Evolutionary conservation across 2,113 vertebrate genomes (phyloP).

Genomic region (Aspiorhynchus laticeps): DNA sequence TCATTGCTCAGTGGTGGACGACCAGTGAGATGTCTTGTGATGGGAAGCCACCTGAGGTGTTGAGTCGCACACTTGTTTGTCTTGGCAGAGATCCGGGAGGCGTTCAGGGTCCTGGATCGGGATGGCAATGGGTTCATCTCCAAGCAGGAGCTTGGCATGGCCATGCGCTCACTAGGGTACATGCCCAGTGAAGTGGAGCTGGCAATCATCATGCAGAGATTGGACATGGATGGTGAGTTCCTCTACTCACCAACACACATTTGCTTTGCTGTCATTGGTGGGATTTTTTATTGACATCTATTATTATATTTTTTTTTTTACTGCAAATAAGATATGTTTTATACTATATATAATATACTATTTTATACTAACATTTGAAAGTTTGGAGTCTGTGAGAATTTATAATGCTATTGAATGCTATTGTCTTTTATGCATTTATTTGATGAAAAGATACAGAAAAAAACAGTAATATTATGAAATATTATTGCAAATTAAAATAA

Average conservation of each 20-base stretch:
- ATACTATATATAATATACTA: too few relatives aligned
- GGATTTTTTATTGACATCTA: neutral
- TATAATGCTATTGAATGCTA: neutral
- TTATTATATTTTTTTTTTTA: neutral
- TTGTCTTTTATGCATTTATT: neutral
- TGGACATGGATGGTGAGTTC: conserved; percentile 97
- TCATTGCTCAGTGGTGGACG: conserved; percentile 46
- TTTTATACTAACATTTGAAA: too few relatives aligned
- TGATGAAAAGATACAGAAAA: neutral
- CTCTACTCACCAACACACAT: conserved; percentile 55
- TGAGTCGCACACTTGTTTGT: conserved; percentile 62
- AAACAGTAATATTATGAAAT: neutral
- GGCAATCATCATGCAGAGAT: conserved; percentile 98
- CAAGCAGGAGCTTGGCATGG: conserved; percentile 99
- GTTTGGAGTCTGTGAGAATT: neutral
- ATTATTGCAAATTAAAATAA: neutral
- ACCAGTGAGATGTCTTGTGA: conserved; percentile 49
- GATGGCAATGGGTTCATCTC: conserved; percentile 99
- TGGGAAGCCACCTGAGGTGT: conserved; percentile 26
- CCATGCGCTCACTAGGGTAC: conserved; percentile 97
- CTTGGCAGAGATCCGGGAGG: conserved; percentile 92
- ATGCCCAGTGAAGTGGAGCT: conserved; percentile 99
- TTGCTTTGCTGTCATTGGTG: neutral
- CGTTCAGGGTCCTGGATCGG: conserved; percentile 94
- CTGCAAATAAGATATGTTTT: neutral